Evolutionary conservation across 2,888 invertebrate species (phyloP).

Genomic region (Tetranychus truncatus): DNA sequence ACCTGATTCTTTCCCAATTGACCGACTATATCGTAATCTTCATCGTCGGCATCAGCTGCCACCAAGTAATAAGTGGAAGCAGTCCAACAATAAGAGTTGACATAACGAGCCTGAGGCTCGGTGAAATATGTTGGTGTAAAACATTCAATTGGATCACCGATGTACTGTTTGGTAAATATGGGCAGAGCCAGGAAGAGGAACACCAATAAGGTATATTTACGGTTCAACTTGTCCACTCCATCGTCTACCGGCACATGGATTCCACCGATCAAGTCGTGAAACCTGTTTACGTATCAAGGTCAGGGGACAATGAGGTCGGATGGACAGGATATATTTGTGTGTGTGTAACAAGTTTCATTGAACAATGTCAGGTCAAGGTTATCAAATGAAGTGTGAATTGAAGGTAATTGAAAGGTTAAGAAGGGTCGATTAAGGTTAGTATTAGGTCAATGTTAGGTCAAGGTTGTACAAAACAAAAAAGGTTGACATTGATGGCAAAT

Average conservation of each 20-base stretch:
- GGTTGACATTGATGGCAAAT: too few species aligned
- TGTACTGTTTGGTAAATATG: slow-evolving; percentile 37
- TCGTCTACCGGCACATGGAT: slow-evolving; percentile 34
- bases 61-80: slow-evolving; percentile 33
- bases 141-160: slow-evolving; percentile 37
- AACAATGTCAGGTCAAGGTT: too few species aligned
- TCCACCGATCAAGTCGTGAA: slow-evolving; percentile 31
- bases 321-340: too few species aligned
- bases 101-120: slow-evolving; percentile 31
- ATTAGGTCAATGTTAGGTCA: too few species aligned
- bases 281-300: slow-evolving; percentile 17
- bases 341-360: too few species aligned
- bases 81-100: slow-evolving; percentile 33
- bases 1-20: slow-evolving; percentile 17
- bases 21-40: slow-evolving; percentile 24
- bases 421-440: too few species aligned
- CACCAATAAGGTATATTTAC: slow-evolving; percentile 35
- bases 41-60: slow-evolving; percentile 26
- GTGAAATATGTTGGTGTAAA: slow-evolving; percentile 33
- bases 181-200: slow-evolving; percentile 34
- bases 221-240: slow-evolving; percentile 35
- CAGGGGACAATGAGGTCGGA: too few species aligned
- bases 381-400: too few species aligned
- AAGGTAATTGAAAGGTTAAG: too few species aligned
- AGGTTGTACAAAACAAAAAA: too few species aligned